Percentiles rank a stretch among this genome's conserved stretches.
Conservation (phyloP, 2,113 vertebrate genomes). For the Anguilla rostrata region DNA sequence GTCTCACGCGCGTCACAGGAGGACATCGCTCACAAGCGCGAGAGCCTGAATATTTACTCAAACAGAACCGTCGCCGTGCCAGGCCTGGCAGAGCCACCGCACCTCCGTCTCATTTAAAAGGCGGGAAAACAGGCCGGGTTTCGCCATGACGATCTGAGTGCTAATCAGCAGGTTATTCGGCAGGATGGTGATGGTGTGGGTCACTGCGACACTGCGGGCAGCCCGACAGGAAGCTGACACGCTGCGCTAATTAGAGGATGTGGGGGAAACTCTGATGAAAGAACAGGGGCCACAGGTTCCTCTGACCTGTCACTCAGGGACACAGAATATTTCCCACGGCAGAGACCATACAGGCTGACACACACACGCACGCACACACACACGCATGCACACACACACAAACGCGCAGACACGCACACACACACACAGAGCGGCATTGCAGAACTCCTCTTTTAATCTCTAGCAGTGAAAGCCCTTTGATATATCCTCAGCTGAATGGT, state of each 20-base stretch:
- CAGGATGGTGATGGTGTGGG: background rate
- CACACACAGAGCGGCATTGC: background rate
- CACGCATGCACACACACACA: too few species aligned
- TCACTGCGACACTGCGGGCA: background rate
- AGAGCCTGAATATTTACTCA: background rate
- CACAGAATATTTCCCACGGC: background rate
- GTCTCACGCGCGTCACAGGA: background rate
- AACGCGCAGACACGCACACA: too few species aligned
- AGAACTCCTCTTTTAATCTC: background rate
- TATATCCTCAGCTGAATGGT: background rate
- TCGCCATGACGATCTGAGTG: background rate
- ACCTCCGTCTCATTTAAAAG: constrained; percentile 13
- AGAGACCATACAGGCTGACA: background rate
- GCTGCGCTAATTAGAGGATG: constrained; percentile 11
- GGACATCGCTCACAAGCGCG: background rate
- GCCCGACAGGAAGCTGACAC: background rate
- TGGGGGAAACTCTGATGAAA: background rate
- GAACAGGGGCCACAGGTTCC: background rate
- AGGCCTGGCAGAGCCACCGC: background rate
- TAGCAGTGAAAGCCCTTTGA: background rate
- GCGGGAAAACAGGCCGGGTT: background rate
- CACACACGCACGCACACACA: too few species aligned
- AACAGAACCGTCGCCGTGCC: background rate
- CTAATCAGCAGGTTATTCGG: background rate
- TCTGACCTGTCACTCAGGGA: background rate